phyloP scores from a whole-genome alignment of 2,113 vertebrate genomes.

The Passerina amoena region DNA sequence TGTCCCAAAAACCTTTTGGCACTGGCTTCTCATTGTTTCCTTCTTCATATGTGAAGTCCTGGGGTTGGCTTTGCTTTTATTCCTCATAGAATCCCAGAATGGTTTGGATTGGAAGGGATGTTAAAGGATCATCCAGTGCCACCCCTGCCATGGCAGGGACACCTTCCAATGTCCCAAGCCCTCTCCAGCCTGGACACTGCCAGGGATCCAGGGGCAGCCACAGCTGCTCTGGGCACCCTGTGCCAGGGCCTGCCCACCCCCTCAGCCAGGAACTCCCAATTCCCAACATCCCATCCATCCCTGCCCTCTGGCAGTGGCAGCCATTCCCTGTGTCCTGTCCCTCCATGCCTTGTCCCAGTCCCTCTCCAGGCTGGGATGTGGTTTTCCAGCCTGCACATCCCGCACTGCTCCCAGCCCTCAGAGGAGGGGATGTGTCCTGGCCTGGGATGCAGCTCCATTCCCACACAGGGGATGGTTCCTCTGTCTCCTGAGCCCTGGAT shows the following conservation, averaged over 20 bases:
- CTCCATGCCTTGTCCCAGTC: neutral
- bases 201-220: neutral
- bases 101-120: neutral
- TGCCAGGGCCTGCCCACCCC: neutral
- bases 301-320: neutral
- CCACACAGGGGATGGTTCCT: neutral
- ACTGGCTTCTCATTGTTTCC: neutral
- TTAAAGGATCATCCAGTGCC: neutral
- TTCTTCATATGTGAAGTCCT: neutral
- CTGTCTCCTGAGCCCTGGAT: accelerated
- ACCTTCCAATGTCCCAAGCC: accelerated
- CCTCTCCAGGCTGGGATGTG: neutral
- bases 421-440: neutral
- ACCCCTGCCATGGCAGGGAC: neutral
- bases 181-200: accelerated
- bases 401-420: accelerated
- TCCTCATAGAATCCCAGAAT: neutral
- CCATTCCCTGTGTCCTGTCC: neutral
- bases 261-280: neutral
- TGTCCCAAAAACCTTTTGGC: neutral
- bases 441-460: accelerated
- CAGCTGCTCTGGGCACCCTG: neutral
- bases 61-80: neutral
- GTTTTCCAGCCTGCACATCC: neutral
- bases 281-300: accelerated